Base-by-base conservation (phyloP, 64 coral and sea anemone genomes). In the Montipora capricornis region DNA sequence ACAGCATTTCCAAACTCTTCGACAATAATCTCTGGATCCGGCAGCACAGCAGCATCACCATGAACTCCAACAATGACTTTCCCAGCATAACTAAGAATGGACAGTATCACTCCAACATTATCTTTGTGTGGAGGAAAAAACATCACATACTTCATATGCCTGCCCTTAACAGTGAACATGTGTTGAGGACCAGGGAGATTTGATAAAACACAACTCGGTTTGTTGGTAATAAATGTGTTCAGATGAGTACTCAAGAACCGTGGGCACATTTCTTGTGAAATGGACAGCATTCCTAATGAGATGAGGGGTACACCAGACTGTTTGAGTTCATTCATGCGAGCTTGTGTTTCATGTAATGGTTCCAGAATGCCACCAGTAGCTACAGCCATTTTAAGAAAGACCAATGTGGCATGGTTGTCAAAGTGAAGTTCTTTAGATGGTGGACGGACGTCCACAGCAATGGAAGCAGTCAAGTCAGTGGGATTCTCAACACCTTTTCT, bases 71-170 rank as follows among this genome's bases (percentile, higher is more conserved):
- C 80, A 66, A 74, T 81, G 17, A 99, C 92, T 73, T 92, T 68
- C 8, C 95, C 95, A 1, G 92, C 94, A 61, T 99, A 99, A 20
- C 92, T 91, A 58, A 74, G 84, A 9, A 99, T 92, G 5, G 95
- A 96, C 20, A 96, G 58, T 3, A 92, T 95, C 22, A 99, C 73
- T 15, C 92, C 98, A 49, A 99, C 70, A 4, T 90, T 89, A 76
- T 93, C 66, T 26, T 89, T 88, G 79, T 99, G 98, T 37, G 98
- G 98, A 82, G 98, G 98, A 89, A 92, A 94, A 19, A 99, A 99
- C 37, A 67, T 87, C 50, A 92, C 77, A 47, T 80, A 73, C 7
- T 85, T 94, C 6, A 99, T 52, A 10, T 52, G 79, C 22, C 87
- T 47, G 6, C 82, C 92, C 73, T 22, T 69, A 8, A 99, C 80